These are phyloP conservation scores for Drosophila kikkawai DNA, from an alignment of 1,140 invertebrate species.

Conservation along the genomic window DNA sequence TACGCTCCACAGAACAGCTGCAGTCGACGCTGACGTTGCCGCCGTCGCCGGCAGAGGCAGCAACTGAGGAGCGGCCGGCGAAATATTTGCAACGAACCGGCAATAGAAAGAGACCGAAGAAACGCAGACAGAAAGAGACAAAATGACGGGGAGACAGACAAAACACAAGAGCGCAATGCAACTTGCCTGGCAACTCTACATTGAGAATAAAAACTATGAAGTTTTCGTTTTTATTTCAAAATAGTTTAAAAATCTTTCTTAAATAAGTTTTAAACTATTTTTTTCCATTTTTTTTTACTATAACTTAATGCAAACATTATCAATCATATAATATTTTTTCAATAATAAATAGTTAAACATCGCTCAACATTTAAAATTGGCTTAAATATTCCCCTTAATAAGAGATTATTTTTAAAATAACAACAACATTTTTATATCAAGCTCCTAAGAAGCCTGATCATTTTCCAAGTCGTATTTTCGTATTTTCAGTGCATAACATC, in stretches of 20 bases:
- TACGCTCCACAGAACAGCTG: constrained; percentile 55
- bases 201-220: not conserved
- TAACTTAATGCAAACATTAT: too few species aligned
- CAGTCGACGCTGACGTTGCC: constrained; percentile 26
- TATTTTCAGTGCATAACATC: constrained; percentile 26
- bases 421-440: not conserved
- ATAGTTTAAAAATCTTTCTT: too few species aligned
- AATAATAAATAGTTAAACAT: too few species aligned
- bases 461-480: not conserved
- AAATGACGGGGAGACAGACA: constrained; percentile 13
- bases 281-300: too few species aligned
- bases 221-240: not conserved
- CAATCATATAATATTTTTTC: too few species aligned
- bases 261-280: too few species aligned
- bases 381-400: not conserved
- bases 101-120: constrained; percentile 46
- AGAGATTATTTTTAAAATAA: not conserved
- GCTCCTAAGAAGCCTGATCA: not conserved
- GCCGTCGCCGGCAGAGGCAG: constrained; percentile 11
- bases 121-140: constrained; percentile 32
- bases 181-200: constrained; percentile 37
- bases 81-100: constrained; percentile 59
- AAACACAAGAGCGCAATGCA: constrained; percentile 34
- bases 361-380: too few species aligned
- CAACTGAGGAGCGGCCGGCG: constrained; percentile 43